Conservation (phyloP, 1,140 invertebrate species). For the Microvelia longipes region DNA sequence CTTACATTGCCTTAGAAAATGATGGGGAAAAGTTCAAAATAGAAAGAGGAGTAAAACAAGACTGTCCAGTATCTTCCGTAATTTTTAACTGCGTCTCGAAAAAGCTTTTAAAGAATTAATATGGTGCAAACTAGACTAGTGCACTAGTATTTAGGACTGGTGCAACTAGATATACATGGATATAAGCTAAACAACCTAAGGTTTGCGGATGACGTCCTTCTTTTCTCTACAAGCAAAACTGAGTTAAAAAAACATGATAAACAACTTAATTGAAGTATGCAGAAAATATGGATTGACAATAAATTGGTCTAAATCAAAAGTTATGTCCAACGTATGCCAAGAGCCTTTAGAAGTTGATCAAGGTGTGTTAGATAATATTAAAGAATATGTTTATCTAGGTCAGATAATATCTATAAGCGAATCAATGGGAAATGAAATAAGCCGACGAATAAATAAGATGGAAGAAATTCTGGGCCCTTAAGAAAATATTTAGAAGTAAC, state of each 20-base stretch:
- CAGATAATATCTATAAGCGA: constrained; percentile 1
- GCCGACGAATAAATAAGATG: constrained; percentile 12
- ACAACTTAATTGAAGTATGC: constrained; percentile 1
- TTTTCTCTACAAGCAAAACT: constrained; percentile 15
- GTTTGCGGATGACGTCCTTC: constrained; percentile 27
- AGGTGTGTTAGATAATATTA: constrained; percentile 8
- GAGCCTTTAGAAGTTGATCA: constrained; percentile 3
- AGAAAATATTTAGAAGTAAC: constrained; percentile 5
- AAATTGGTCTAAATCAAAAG: constrained; percentile 11
- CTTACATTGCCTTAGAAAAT: constrained; percentile 2
- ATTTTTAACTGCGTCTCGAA: constrained; percentile 18
- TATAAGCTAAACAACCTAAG: constrained; percentile 21
- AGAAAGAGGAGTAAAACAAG: constrained; percentile 7
- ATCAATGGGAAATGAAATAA: constrained; percentile 4
- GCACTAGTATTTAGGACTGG: no score
- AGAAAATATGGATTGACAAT: constrained; percentile 10
- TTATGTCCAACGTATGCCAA: constrained; percentile 6
- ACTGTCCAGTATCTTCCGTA: constrained; percentile 16
- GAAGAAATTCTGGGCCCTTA: constrained; percentile 12
- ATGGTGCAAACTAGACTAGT: constrained; percentile 10
- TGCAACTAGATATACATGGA: constrained; percentile 21
- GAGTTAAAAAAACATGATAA: constrained; percentile 8
- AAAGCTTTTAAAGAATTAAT: constrained; percentile 19
- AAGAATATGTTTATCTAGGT: not conserved
- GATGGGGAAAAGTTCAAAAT: not conserved